Evolutionary conservation across 2,888 invertebrate genomes (phyloP), one percentile per base, ranked within the genome.

Genomic region (Drosophila pegasa): DNA sequence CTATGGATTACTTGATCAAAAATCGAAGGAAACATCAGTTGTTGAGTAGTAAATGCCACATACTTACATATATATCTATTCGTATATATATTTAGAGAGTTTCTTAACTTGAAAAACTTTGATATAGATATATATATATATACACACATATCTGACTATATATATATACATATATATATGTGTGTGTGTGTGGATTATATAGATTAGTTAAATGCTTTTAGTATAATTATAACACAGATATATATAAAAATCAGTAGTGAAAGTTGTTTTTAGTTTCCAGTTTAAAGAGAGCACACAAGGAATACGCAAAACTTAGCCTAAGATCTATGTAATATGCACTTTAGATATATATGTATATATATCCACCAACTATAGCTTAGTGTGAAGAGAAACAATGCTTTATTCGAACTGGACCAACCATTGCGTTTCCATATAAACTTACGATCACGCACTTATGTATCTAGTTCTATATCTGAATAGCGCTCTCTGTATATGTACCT

Each of bases 201-300:
- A 41, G 25, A 9, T 68, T 37, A 41, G 33, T 3, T 52, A 51
- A 54, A 45, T 56, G 51, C 38, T 4, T 18, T 52, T 55, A 55
- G 70, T 58, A 58, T 58, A 86, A 80, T 72, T 80, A 87, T 82
- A 82, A 81, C 81, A 82, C 87, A 82, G 81, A 84, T 84, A 87
- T 64, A 87, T 64, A 33, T 45, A 27, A 62, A 82, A 87, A 75
- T 75, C 67, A 84, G 55, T 87, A 82, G 78, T 82, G 78, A 80
- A 60, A 56, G 47, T 27, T 48, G 16, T 71, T 65, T 62, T 61
- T 71, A 56, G 79, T 76, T 77, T 35, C 55, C 65, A 78, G 63
- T 71, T 65, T 56, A 37, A 40, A 50, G 57, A 54, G 35, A 68
- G 61, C 75, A 75, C 75, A 72, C 75, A 31, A 75, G 80, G 77